phyloP scores from a whole-genome alignment of 1,140 invertebrate genomes.

The Drosophila paulistorum region DNA sequence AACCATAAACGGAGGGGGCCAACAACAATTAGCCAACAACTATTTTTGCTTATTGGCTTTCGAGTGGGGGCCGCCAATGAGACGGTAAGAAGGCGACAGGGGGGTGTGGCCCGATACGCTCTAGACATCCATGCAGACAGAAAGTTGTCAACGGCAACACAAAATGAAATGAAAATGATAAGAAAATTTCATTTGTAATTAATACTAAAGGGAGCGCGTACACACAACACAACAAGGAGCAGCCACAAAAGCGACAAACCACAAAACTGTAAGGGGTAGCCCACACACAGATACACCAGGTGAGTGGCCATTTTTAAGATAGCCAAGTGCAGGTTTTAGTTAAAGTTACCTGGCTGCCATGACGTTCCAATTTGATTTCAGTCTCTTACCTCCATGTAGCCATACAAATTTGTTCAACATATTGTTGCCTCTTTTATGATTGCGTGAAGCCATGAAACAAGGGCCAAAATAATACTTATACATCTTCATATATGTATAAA shows the following conservation, averaged over 20 bases:
- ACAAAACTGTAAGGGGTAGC: constrained; percentile 20
- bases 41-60: constrained; percentile 61
- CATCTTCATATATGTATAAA: background rate
- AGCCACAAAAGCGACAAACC: constrained; percentile 54
- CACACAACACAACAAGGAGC: constrained; percentile 22
- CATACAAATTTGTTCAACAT: constrained; percentile 58
- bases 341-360: constrained; percentile 31
- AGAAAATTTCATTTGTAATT: constrained; percentile 64
- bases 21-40: constrained; percentile 55
- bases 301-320: background rate
- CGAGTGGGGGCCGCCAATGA: constrained; percentile 1
- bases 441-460: constrained; percentile 16
- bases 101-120: constrained; percentile 8
- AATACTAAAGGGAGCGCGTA: constrained; percentile 49
- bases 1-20: constrained; percentile 45
- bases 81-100: background rate
- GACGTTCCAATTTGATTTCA: constrained; percentile 34
- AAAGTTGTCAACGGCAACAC: constrained; percentile 57
- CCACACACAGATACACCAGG: too few relatives aligned
- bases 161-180: constrained; percentile 48
- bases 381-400: constrained; percentile 37
- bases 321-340: background rate
- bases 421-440: constrained; percentile 56
- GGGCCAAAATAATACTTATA: background rate
- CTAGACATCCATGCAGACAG: constrained; percentile 53